Conservation (phyloP, 2,888 invertebrate genomes). For the Leptinotarsa rubiginosa region DNA sequence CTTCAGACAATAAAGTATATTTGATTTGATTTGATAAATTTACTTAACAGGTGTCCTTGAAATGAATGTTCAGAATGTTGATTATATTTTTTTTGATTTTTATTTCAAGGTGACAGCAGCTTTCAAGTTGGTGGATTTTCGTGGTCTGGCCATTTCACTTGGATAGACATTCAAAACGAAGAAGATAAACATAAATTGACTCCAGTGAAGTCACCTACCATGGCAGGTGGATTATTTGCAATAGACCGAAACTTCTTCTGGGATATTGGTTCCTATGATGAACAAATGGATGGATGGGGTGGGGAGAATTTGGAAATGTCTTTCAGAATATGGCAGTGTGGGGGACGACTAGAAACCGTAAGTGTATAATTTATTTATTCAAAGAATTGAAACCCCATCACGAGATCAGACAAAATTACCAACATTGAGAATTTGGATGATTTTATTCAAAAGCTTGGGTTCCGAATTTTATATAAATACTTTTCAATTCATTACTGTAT, state of each 20-base stretch:
- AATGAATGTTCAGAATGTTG: too few species aligned
- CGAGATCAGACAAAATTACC: too few species aligned
- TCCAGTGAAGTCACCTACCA: slow-evolving; percentile 89
- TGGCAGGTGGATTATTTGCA: slow-evolving; percentile 98
- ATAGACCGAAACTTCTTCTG: slow-evolving; percentile 94
- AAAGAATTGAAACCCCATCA: too few species aligned
- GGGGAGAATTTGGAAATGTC: slow-evolving; percentile 98
- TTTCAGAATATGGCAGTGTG: slow-evolving; percentile 91
- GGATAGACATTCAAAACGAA: slow-evolving; percentile 82
- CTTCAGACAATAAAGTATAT: too few species aligned
- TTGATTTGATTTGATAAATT: too few species aligned
- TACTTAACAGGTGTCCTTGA: too few species aligned
- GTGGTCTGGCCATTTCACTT: slow-evolving; percentile 93
- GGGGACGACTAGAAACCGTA: slow-evolving; percentile 91
- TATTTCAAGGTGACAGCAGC: slow-evolving; percentile 59
- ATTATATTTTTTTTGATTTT: not conserved
- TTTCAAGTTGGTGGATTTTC: slow-evolving; percentile 85
- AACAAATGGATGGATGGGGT: slow-evolving; percentile 97
- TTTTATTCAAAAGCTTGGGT: too few species aligned
- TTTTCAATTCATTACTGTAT: too few species aligned
- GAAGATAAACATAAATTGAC: slow-evolving; percentile 73
- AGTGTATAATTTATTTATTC: slow-evolving; percentile 12
- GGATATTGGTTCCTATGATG: slow-evolving; percentile 94
- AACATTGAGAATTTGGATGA: too few species aligned
- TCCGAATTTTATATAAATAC: too few species aligned